Conservation (phyloP, 2,113 vertebrate species). For the Corvus hawaiiensis region DNA sequence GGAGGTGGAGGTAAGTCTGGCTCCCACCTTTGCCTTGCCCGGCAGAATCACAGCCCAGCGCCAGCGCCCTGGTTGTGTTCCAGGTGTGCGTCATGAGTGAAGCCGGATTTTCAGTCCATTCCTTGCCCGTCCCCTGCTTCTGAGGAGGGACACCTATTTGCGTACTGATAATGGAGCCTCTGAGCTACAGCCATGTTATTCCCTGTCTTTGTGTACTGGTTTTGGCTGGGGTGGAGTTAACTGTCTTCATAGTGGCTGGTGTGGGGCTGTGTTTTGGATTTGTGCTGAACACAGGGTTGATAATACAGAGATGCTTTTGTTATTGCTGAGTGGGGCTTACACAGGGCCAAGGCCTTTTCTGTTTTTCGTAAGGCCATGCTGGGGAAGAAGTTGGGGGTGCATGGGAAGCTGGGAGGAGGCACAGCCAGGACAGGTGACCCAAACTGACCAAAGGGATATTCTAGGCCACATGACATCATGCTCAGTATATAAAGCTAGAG, state of each 20-base stretch:
- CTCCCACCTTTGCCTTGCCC: neutral
- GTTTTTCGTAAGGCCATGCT: neutral
- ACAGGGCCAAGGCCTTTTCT: neutral
- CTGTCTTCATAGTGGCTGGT: neutral
- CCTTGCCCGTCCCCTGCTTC: neutral
- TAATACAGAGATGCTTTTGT: neutral
- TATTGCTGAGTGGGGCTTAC: neutral
- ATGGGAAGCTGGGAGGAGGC: neutral
- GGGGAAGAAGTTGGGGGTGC: neutral
- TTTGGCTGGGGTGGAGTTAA: neutral
- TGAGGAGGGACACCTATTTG: neutral
- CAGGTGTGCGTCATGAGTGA: rapidly evolving
- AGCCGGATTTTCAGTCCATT: neutral
- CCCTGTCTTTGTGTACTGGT: neutral
- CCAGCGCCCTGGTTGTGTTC: neutral
- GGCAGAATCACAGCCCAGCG: neutral
- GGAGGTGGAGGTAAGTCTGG: neutral
- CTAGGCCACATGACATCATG: neutral
- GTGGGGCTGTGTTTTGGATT: neutral
- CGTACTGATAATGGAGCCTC: rapidly evolving
- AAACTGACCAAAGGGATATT: neutral
- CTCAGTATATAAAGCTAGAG: neutral
- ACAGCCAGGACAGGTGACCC: neutral
- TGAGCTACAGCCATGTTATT: neutral
- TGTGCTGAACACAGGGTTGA: neutral